Base-by-base conservation (phyloP, 53 echinoderm and acorn worm species). In the Arbacia lixula region DNA sequence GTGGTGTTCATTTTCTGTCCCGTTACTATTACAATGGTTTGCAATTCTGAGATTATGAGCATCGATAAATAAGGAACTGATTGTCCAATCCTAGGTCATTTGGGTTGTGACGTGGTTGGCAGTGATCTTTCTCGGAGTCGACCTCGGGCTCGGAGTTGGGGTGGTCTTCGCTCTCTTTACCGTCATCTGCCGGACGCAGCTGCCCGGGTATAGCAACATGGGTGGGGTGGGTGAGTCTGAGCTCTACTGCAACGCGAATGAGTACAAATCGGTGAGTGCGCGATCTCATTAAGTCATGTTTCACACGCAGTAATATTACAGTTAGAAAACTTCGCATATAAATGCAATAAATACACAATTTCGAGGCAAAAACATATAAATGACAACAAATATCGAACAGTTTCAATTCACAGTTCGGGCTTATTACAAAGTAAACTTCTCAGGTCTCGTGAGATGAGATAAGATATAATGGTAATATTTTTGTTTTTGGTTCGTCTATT, bases 41-140 rank as follows among this genome's bases (percentile, higher is more conserved):
- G n/a, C n/a, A n/a, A n/a, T n/a, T n/a, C n/a, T n/a, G n/a, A n/a
- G n/a, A n/a, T n/a, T n/a, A n/a, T n/a, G n/a, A n/a, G n/a, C n/a
- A n/a, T n/a, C n/a, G n/a, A n/a, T n/a, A n/a, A n/a, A n/a, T n/a
- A n/a, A n/a, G n/a, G n/a, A n/a, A n/a, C n/a, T n/a, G n/a, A n/a
- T n/a, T n/a, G n/a, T 41, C 3, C 2, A 41, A 69, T 69, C 12
- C 32, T 26, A 96, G 96, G 27, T 66, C 28, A 93, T 96, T 34
- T 96, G 93, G 91, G 40, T 85, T 19, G 87, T 93, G 36, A 91
- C 96, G 0, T 89, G 86, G 49, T 35, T 93, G 5, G 84, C 85
- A 11, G 88, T 88, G 0, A 85, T 96, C 26, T 68, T 96, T 1
- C 75, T 96, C 2, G 96, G 96, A 25, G 91, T 96, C 36, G 96